These are phyloP conservation scores for Thunnus albacares DNA, from an alignment of 2,797 vertebrate genomes.

Conservation along the genomic window DNA sequence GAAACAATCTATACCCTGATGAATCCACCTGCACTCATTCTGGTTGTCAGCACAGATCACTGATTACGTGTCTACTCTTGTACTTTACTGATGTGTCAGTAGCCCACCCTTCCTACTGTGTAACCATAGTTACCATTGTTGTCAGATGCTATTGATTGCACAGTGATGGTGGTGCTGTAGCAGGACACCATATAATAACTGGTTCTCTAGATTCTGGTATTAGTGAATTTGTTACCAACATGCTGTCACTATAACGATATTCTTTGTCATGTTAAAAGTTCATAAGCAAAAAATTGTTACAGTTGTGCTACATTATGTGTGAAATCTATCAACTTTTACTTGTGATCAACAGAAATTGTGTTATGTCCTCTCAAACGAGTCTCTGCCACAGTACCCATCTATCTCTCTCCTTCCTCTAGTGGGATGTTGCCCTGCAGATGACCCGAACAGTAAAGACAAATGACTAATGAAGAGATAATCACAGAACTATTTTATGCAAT, in stretches of 20 bases:
- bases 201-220: neutral
- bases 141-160: neutral
- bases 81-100: constrained; percentile 9
- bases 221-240: neutral
- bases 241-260: neutral
- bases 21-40: neutral
- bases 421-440: constrained; percentile 1
- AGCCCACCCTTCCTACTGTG: neutral
- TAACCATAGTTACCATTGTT: constrained; percentile 18
- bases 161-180: neutral
- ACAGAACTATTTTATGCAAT: neutral
- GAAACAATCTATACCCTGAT: constrained; percentile 2
- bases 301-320: neutral
- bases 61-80: neutral
- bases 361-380: neutral
- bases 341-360: neutral
- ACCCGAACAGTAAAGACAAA: neutral
- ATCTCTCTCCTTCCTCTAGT: neutral
- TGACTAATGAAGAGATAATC: constrained; percentile 1
- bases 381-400: neutral
- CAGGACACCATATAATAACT: neutral
- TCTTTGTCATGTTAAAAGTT: neutral
- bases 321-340: neutral
- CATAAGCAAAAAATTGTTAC: neutral
- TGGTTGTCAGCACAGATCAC: neutral